These are phyloP conservation scores for Cerastis leucographa DNA, from an alignment of 2,888 invertebrate genomes.

Conservation along the genomic window DNA sequence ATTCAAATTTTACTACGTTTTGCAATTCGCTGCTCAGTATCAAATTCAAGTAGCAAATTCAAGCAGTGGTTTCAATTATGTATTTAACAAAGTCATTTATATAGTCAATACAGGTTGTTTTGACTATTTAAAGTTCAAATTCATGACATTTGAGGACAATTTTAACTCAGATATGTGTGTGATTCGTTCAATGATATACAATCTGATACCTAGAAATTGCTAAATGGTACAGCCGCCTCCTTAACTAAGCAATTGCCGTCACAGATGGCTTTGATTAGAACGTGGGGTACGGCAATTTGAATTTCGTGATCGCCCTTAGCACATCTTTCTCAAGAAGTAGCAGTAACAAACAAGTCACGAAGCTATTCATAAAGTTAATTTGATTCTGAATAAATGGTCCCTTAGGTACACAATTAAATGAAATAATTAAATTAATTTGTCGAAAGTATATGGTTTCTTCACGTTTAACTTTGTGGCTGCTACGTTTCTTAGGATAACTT, in stretches of 20 bases:
- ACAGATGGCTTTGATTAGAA: background rate
- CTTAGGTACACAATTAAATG: slow-evolving; percentile 20
- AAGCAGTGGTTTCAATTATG: background rate
- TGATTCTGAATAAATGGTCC: slow-evolving; percentile 29
- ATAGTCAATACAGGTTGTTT: background rate
- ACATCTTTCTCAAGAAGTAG: background rate
- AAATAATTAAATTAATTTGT: slow-evolving; percentile 50
- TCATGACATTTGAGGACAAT: background rate
- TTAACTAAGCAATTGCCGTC: background rate
- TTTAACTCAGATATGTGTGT: background rate
- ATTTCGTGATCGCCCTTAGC: background rate
- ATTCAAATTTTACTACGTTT: background rate
- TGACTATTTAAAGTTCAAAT: background rate
- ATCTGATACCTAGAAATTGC: background rate
- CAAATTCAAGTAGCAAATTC: background rate
- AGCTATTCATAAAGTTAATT: slow-evolving; percentile 41
- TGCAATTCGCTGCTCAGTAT: background rate
- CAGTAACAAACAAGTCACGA: slow-evolving; percentile 1
- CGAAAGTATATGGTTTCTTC: slow-evolving; percentile 38
- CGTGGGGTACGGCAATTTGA: background rate
- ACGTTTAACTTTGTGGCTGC: slow-evolving; percentile 12
- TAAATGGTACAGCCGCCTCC: background rate
- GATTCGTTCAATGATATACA: background rate
- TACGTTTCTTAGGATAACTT: background rate
- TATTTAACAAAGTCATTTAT: background rate